phyloP scores from a whole-genome alignment of 2,797 vertebrate genomes.

The Alcedo atthis region DNA sequence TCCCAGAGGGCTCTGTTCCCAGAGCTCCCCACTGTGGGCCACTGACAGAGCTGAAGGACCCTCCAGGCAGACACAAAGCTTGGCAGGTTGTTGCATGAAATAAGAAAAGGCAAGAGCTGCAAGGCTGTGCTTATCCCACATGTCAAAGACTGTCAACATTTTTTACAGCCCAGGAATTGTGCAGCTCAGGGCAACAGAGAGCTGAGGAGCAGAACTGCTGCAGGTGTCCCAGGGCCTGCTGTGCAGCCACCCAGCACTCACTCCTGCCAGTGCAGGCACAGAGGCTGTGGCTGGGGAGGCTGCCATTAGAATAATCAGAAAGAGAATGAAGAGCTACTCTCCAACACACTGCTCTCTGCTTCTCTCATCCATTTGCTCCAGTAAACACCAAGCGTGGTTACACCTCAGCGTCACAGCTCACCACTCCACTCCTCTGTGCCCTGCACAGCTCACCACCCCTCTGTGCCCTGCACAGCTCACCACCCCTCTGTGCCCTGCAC shows the following conservation, averaged over 20 bases:
- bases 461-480: not conserved
- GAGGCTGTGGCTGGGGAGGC: fast-evolving
- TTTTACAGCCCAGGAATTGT: not conserved
- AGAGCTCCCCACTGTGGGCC: not conserved
- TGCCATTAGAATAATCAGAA: not conserved
- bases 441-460: not conserved
- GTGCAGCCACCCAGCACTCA: not conserved
- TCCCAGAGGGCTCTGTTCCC: not conserved
- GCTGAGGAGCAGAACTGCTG: not conserved
- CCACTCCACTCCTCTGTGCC: not conserved
- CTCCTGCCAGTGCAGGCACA: fast-evolving
- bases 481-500: not conserved
- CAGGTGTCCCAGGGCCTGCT: too few species aligned
- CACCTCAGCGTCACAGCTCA: not conserved
- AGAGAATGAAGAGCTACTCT: not conserved
- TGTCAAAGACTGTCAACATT: not conserved
- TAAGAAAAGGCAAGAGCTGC: not conserved
- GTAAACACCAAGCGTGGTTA: not conserved
- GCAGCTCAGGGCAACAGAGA: not conserved
- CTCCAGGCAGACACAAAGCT: not conserved
- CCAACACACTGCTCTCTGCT: not conserved
- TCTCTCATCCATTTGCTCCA: not conserved
- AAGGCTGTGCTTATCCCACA: not conserved
- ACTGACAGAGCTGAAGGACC: not conserved
- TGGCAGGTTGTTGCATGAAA: not conserved